Evolutionary conservation across 2,797 vertebrate species (phyloP).

Genomic region (Hyperoplus lanceolatus): DNA sequence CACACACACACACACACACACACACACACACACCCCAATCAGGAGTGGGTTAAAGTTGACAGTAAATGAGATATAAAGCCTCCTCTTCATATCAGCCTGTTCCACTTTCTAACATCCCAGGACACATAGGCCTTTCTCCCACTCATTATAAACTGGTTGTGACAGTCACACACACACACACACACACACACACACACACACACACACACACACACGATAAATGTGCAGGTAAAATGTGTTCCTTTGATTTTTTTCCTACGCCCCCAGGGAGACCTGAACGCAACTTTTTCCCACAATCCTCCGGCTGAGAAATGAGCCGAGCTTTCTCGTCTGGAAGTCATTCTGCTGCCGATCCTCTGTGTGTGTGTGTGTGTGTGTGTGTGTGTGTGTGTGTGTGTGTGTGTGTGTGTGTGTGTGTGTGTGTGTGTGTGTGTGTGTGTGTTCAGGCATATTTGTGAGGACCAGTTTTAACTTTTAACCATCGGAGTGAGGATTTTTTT

Average conservation of each 20-base stretch:
- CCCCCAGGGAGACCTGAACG: conserved; percentile 6
- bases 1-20: conserved; percentile 3
- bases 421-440: too few species aligned
- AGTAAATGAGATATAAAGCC: conserved; percentile 12
- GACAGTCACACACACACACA: conserved; percentile 9
- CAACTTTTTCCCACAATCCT: conserved; percentile 56
- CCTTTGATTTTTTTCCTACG: background rate
- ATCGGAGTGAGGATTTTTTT: too few species aligned
- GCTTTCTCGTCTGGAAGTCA: conserved; percentile 59
- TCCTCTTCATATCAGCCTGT: conserved; percentile 12
- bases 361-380: conserved; percentile 26
- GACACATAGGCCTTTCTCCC: conserved; percentile 6
- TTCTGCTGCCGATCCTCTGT: conserved; percentile 49
- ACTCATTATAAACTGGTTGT: conserved; percentile 33
- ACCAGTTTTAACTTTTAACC: too few species aligned
- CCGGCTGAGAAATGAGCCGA: conserved; percentile 44
- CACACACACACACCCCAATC: background rate
- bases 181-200: conserved; percentile 22
- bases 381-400: conserved; percentile 20
- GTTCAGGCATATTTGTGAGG: too few species aligned
- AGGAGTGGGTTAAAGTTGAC: background rate
- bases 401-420: conserved; percentile 12
- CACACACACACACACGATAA: conserved; percentile 17
- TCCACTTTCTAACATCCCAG: conserved; percentile 46
- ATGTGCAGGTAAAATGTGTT: conserved; percentile 43